Percentiles rank a stretch among this genome's conserved stretches.
Conservation (phyloP, 2,797 vertebrate species). For the Petrocephalus schoutedeni region DNA sequence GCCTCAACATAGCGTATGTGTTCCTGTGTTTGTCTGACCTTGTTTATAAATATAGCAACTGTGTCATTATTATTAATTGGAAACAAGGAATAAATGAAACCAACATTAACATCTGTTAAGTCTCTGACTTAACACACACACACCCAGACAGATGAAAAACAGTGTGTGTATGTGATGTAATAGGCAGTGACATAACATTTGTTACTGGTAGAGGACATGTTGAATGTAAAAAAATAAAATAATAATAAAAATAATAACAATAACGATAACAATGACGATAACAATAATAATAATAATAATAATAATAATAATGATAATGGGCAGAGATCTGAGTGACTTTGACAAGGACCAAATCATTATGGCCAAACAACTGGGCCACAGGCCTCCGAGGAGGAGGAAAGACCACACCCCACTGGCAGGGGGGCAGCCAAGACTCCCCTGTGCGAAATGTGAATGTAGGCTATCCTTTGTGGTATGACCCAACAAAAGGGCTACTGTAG, state of each 20-base stretch:
- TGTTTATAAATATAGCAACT: slow-evolving; percentile 4
- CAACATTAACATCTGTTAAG: not conserved
- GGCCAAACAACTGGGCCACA: not conserved
- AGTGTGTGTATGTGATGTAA: not conserved
- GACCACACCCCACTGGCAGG: not conserved
- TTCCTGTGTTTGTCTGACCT: not conserved
- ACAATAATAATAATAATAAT: too few relatives aligned
- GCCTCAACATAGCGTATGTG: not conserved
- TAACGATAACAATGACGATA: too few relatives aligned
- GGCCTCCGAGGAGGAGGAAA: not conserved
- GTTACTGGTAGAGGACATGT: not conserved
- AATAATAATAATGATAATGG: not conserved
- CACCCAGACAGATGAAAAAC: not conserved
- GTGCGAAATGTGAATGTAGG: not conserved
- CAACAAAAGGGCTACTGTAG: not conserved
- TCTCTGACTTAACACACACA: not conserved
- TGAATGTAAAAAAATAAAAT: not conserved
- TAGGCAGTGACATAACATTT: not conserved
- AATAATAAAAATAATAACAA: too few relatives aligned
- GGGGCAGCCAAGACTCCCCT: not conserved
- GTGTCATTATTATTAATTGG: not conserved
- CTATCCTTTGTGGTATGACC: not conserved
- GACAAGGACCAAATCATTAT: not conserved
- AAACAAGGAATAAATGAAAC: not conserved
- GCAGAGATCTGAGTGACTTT: not conserved